These are phyloP conservation scores for Drosophila melanica DNA, from an alignment of 1,140 invertebrate species.

Conservation along the genomic window DNA sequence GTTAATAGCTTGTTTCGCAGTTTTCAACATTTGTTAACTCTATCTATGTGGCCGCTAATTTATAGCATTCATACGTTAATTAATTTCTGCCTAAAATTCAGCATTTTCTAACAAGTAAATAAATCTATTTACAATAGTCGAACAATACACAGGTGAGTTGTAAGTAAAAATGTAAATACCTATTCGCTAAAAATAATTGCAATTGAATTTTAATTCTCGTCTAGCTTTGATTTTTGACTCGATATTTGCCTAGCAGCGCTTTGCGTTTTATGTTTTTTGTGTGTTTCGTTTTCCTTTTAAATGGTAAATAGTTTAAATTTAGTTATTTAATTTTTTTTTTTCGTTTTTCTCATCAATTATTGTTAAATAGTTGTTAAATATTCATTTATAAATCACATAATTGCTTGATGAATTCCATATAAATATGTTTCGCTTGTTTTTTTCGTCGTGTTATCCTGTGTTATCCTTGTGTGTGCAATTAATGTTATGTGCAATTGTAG, in stretches of 20 bases:
- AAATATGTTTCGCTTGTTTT: conserved; percentile 49
- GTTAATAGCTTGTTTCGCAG: conserved; percentile 36
- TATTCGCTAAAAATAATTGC: conserved; percentile 75
- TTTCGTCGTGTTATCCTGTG: conserved; percentile 41
- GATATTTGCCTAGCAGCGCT: conserved; percentile 63
- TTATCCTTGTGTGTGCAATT: conserved; percentile 53
- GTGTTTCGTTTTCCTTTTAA: neutral
- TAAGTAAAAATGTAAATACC: conserved; percentile 51
- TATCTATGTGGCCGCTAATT: conserved; percentile 41
- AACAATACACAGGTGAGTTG: conserved; percentile 53
- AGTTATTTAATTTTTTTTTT: conserved; percentile 43
- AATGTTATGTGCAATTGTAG: conserved; percentile 63
- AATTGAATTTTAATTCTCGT: conserved; percentile 72
- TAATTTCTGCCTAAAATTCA: conserved; percentile 74
- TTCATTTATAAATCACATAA: conserved; percentile 81
- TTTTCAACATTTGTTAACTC: conserved; percentile 38
- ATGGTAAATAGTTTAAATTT: conserved; percentile 48
- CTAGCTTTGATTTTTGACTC: conserved; percentile 66
- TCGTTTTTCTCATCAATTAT: conserved; percentile 68
- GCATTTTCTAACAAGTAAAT: conserved; percentile 55
- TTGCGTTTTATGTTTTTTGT: conserved; percentile 17
- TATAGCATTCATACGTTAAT: conserved; percentile 44
- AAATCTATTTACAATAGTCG: conserved; percentile 69
- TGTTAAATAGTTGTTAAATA: conserved; percentile 79
- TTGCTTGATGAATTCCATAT: conserved; percentile 82